phyloP scores from a whole-genome alignment of 37 sponge, comb jelly and placozoan genomes.

The Hormiphora californensis region DNA sequence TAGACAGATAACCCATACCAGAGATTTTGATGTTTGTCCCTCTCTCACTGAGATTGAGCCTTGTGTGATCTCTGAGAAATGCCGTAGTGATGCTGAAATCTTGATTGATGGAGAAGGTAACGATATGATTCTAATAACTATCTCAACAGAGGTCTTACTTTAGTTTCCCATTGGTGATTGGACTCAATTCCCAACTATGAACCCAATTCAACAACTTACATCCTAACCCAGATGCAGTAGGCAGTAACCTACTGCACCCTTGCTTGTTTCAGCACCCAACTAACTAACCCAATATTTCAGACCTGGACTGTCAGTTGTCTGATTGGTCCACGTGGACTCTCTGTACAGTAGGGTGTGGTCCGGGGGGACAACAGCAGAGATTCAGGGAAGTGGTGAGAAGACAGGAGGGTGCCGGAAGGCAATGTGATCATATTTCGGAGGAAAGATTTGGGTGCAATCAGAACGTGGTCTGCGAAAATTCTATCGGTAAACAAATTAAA shows the following conservation, averaged over 20 bases:
- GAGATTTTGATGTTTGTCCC: constrained; percentile 17
- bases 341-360: constrained; percentile 32
- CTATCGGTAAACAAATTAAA: not conserved
- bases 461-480: not conserved
- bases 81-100: not conserved
- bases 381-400: not conserved
- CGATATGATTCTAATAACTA: no score
- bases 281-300: no score
- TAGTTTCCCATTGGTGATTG: not conserved
- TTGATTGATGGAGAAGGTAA: not conserved
- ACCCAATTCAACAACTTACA: no score
- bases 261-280: not conserved
- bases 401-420: not conserved
- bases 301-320: constrained; percentile 3
- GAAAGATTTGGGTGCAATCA: constrained; percentile 42
- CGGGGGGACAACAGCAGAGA: constrained; percentile 24
- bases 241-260: not conserved
- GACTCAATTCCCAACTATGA: no score
- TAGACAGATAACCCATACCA: constrained; percentile 4
- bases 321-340: constrained; percentile 38
- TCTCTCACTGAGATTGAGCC: constrained; percentile 51
- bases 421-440: constrained; percentile 10
- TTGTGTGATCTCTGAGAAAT: not conserved
- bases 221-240: no score
- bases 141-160: no score